These are phyloP conservation scores for Scaptomyza cyrtandrae DNA, from an alignment of 2,888 invertebrate genomes.

Conservation along the genomic window DNA sequence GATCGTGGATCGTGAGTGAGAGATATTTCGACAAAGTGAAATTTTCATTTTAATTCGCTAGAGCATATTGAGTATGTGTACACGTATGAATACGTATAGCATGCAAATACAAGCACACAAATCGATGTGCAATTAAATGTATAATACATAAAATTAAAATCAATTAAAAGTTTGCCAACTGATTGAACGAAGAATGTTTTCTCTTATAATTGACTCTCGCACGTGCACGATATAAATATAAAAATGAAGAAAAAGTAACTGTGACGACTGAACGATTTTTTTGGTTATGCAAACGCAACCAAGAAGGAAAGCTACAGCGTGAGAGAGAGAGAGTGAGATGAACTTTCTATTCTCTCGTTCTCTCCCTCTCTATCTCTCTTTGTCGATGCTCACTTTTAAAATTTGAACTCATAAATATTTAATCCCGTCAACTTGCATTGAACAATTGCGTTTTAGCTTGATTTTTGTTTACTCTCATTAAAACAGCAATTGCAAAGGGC, in stretches of 20 bases:
- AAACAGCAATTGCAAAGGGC: neutral
- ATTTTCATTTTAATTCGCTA: slow-evolving; percentile 27
- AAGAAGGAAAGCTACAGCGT: neutral
- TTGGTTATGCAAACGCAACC: slow-evolving; percentile 54
- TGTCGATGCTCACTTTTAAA: slow-evolving; percentile 5
- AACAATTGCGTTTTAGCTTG: neutral
- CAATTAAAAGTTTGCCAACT: slow-evolving; percentile 33
- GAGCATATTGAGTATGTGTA: slow-evolving; percentile 44
- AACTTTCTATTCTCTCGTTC: slow-evolving; percentile 6
- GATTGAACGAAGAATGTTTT: slow-evolving; percentile 11
- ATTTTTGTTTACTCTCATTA: too few relatives aligned
- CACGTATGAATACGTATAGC: neutral
- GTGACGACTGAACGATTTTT: slow-evolving; percentile 3
- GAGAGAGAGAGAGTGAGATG: neutral
- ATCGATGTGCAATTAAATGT: neutral
- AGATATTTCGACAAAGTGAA: slow-evolving; percentile 37
- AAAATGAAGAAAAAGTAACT: slow-evolving; percentile 9
- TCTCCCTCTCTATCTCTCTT: neutral
- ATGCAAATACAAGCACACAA: neutral
- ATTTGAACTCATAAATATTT: neutral
- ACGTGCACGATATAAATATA: slow-evolving; percentile 22
- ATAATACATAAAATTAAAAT: slow-evolving; percentile 39
- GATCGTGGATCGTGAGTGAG: slow-evolving; percentile 33
- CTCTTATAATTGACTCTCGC: slow-evolving; percentile 1
- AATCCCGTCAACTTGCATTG: neutral